phyloP scores from a whole-genome alignment of 2,888 invertebrate genomes.

The Pandemis corylana region DNA sequence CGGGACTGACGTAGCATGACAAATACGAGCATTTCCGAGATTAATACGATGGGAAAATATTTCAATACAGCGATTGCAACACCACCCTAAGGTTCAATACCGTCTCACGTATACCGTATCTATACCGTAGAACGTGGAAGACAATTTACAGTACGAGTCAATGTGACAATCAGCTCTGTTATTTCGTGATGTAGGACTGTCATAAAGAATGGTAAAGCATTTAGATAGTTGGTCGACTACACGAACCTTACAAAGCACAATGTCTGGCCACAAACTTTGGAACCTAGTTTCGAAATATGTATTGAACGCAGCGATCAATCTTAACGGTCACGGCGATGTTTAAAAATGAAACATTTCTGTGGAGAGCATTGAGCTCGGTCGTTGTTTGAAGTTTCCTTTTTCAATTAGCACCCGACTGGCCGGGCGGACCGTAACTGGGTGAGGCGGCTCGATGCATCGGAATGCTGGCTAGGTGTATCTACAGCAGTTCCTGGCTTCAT shows the following conservation, averaged over 20 bases:
- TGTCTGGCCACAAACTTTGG: not conserved
- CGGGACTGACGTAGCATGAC: no score
- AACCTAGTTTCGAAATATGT: slow-evolving; percentile 38
- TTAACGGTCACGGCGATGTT: slow-evolving; percentile 79
- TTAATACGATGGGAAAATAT: no score
- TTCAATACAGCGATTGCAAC: no score
- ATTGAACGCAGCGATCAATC: slow-evolving; percentile 62
- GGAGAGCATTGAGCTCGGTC: slow-evolving; percentile 82
- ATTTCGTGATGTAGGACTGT: no score
- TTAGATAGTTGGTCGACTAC: no score
- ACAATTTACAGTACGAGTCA: no score
- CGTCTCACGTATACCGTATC: no score
- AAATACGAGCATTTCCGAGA: no score
- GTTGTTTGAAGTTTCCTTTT: slow-evolving; percentile 85
- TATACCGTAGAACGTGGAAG: no score
- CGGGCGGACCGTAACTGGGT: slow-evolving; percentile 82
- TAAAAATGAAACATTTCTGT: slow-evolving; percentile 84
- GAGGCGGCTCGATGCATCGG: slow-evolving; percentile 70
- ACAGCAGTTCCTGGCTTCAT: slow-evolving; percentile 49
- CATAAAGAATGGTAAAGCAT: no score
- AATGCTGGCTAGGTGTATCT: slow-evolving; percentile 66
- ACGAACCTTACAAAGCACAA: not conserved
- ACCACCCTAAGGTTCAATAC: no score
- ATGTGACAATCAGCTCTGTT: no score
- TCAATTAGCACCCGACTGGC: slow-evolving; percentile 82